These are phyloP conservation scores for Clistopyga incitator DNA, from an alignment of 2,888 invertebrate genomes.

Conservation along the genomic window DNA sequence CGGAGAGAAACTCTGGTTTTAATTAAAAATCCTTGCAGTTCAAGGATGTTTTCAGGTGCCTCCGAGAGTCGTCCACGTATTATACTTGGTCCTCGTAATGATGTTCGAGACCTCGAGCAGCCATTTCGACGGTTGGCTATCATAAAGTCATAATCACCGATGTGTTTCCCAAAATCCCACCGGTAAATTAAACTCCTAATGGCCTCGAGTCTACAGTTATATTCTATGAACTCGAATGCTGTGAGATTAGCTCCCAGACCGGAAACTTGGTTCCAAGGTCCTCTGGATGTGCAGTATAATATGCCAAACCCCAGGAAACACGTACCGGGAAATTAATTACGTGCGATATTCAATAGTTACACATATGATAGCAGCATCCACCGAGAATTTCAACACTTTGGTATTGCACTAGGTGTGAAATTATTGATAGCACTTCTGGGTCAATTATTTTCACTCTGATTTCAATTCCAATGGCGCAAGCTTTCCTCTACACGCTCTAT, in stretches of 20 bases:
- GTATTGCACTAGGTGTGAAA: slow-evolving; percentile 12
- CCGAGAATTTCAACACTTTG: neutral
- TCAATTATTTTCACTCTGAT: slow-evolving; percentile 47
- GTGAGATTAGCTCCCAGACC: slow-evolving; percentile 39
- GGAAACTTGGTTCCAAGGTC: slow-evolving; percentile 26
- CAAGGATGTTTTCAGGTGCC: neutral
- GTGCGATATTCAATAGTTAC: neutral
- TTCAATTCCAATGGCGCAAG: neutral
- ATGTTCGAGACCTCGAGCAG: neutral
- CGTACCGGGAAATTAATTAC: slow-evolving; percentile 14
- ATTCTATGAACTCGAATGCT: neutral
- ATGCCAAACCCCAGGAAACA: neutral
- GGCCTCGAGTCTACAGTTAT: slow-evolving; percentile 18
- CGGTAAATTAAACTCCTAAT: slow-evolving; percentile 40
- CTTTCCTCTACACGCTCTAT: neutral
- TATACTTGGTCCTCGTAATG: slow-evolving; percentile 11
- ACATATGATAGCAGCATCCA: neutral
- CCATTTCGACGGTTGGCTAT: slow-evolving; percentile 3
- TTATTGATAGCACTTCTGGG: slow-evolving; percentile 49
- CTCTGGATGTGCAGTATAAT: neutral
- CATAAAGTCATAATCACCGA: slow-evolving; percentile 22
- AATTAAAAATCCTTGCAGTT: slow-evolving; percentile 34
- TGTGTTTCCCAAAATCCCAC: slow-evolving; percentile 5
- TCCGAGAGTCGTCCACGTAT: slow-evolving; percentile 5
- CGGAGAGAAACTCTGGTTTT: slow-evolving; percentile 27